Evolutionary conservation across 2,113 vertebrate genomes (phyloP).

Genomic region (Leiothrix lutea): DNA sequence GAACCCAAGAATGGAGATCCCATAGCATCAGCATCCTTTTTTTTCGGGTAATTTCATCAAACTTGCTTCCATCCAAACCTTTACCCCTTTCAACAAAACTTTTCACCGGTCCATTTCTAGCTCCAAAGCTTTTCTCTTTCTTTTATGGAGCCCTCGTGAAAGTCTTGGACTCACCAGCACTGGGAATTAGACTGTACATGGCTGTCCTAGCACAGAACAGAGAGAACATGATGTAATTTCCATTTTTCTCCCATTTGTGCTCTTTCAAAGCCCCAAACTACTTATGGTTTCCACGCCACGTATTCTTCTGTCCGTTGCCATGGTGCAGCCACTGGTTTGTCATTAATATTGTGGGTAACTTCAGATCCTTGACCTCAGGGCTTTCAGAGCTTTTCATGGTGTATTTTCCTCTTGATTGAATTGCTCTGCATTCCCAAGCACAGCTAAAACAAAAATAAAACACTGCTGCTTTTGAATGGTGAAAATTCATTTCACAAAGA

Average conservation of each 20-base stretch:
- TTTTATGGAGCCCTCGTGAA: not conserved
- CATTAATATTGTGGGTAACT: conserved; percentile 73
- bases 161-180: not conserved
- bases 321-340: conserved; percentile 61
- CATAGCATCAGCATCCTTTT: not conserved
- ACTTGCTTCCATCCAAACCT: not conserved
- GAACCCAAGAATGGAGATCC: not conserved
- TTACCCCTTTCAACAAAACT: not conserved
- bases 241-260: conserved; percentile 65
- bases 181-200: conserved; percentile 58
- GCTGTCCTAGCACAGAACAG: conserved; percentile 57
- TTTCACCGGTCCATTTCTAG: not conserved
- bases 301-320: conserved; percentile 65
- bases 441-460: conserved; percentile 67
- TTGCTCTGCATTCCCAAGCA: conserved; percentile 69
- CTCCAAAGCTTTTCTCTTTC: not conserved
- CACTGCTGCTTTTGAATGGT: conserved; percentile 56
- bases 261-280: conserved; percentile 56
- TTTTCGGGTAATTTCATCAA: not conserved
- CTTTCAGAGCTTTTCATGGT: conserved; percentile 70
- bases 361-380: conserved; percentile 70
- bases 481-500: conserved; percentile 64
- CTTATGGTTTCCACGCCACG: conserved; percentile 60
- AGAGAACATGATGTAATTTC: conserved; percentile 72
- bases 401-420: conserved; percentile 73